Evolutionary conservation across 2,888 invertebrate genomes (phyloP).

Genomic region (Drosophila pegasa): DNA sequence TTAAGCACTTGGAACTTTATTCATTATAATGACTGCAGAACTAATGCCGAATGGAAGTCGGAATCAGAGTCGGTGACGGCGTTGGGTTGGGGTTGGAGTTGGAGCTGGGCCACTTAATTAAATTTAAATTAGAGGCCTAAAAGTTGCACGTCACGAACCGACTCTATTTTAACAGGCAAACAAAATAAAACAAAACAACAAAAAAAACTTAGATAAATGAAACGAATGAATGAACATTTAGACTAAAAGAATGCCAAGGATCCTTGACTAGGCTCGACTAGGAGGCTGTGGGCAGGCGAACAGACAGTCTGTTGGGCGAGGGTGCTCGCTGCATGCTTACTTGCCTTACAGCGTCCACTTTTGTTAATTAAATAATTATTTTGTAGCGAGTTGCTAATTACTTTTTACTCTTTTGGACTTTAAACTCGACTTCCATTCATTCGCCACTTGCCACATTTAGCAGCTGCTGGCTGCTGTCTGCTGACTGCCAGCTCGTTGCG

Average conservation of each 20-base stretch:
- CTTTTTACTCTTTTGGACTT: conserved; percentile 58
- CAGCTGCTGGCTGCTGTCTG: conserved; percentile 12
- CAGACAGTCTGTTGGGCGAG: not conserved
- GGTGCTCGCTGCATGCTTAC: conserved; percentile 15
- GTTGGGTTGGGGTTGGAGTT: not conserved
- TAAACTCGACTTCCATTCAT: conserved; percentile 45
- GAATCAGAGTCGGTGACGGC: not conserved
- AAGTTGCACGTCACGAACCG: conserved; percentile 69
- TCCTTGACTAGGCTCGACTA: conserved; percentile 7
- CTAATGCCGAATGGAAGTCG: conserved; percentile 45
- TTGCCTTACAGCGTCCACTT: conserved; percentile 53
- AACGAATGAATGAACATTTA: conserved; percentile 73
- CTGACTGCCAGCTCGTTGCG: conserved; percentile 13
- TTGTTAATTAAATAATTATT: conserved; percentile 82
- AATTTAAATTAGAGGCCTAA: conserved; percentile 78
- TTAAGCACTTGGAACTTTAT: conserved; percentile 68
- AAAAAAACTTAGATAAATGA: conserved; percentile 63
- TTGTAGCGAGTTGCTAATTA: conserved; percentile 77
- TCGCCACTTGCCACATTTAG: conserved; percentile 54
- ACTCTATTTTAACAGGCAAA: conserved; percentile 55
- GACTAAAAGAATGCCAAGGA: conserved; percentile 48
- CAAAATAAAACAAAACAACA: conserved; percentile 29
- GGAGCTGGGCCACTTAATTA: conserved; percentile 76
- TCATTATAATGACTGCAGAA: conserved; percentile 70
- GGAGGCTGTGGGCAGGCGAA: not conserved